Conservation (phyloP, 2,888 invertebrate species). For the Diplazon laetatorius region DNA sequence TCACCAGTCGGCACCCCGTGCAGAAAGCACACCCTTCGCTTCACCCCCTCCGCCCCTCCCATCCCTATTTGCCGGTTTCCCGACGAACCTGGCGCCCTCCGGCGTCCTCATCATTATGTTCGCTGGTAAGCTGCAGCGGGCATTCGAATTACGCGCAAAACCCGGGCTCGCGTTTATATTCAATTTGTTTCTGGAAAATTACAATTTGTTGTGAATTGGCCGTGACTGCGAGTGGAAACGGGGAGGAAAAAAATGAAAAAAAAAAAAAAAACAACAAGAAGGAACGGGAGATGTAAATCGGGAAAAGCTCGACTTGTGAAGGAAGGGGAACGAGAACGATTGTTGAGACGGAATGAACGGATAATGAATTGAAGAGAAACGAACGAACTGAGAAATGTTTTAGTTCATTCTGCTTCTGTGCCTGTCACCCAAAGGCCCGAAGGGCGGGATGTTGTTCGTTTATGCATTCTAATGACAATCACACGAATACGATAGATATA, state of each 20-base stretch:
- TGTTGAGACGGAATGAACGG: constrained; percentile 39
- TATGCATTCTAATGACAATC: constrained; percentile 33
- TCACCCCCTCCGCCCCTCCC: constrained; percentile 41
- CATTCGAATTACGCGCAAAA: constrained; percentile 79
- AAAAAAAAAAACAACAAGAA: neutral
- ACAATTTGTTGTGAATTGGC: constrained; percentile 79
- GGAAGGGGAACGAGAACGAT: constrained; percentile 32
- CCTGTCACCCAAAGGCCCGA: constrained; percentile 24
- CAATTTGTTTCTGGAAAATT: constrained; percentile 81
- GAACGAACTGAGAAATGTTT: constrained; percentile 57
- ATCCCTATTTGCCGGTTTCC: too few species aligned
- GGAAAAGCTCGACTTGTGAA: too few species aligned
- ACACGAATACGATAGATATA: constrained; percentile 12
- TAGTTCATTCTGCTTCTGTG: constrained; percentile 34
- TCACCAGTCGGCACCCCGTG: constrained; percentile 52
- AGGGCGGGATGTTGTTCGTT: constrained; percentile 19
- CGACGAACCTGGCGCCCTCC: constrained; percentile 63
- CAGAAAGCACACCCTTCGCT: constrained; percentile 56
- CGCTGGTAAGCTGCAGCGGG: constrained; percentile 76
- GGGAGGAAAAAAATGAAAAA: constrained; percentile 14
- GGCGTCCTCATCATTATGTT: constrained; percentile 78
- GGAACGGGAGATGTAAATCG: too few species aligned
- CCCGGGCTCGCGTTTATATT: constrained; percentile 79
- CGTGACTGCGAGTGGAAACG: constrained; percentile 48
- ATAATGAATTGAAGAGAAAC: constrained; percentile 38